Conservation (phyloP, 2,113 vertebrate genomes). For the Oenanthe melanoleuca region DNA sequence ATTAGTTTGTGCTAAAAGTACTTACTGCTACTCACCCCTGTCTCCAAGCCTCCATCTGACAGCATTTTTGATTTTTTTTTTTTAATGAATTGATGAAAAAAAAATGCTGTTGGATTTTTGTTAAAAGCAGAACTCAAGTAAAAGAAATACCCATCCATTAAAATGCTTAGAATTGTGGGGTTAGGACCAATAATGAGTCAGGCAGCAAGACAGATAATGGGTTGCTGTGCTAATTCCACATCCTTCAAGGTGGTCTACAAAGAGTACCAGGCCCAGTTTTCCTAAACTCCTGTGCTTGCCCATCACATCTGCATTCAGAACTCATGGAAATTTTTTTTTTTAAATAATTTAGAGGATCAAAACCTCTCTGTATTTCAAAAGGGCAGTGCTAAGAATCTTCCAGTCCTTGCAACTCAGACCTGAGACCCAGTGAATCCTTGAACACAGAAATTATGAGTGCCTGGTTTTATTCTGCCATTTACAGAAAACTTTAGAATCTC, state of each 20-base stretch:
- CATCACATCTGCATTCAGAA: not conserved
- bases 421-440: not conserved
- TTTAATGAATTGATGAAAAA: not conserved
- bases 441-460: not conserved
- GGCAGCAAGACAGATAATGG: not conserved
- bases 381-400: not conserved
- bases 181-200: not conserved
- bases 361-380: not conserved
- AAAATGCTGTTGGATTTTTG: not conserved
- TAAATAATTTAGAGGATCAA: not conserved
- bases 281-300: not conserved
- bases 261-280: not conserved
- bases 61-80: not conserved
- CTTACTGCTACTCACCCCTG: not conserved
- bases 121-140: not conserved
- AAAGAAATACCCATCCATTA: not conserved
- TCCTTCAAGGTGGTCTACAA: not conserved
- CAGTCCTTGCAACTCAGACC: not conserved
- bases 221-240: not conserved
- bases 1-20: conserved; percentile 17
- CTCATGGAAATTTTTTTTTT: not conserved
- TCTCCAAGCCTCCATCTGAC: not conserved
- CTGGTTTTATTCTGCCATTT: not conserved
- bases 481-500: not conserved
- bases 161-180: not conserved